Base-by-base conservation (phyloP, 64 coral and sea anemone genomes). In the Astreopora myriophthalma region DNA sequence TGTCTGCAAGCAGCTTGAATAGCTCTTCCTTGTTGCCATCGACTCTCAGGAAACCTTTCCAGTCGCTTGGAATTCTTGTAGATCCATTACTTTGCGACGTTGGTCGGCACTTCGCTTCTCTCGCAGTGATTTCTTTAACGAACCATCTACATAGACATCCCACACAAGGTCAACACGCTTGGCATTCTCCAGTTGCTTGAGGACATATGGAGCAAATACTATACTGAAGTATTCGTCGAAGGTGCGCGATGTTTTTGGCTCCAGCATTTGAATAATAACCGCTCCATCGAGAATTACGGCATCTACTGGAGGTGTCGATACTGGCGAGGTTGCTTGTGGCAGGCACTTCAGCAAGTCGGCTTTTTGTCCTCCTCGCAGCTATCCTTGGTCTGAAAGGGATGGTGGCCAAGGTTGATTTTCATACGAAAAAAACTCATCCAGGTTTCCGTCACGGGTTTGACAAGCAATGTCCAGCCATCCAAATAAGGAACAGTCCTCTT, bases 381-480 rank as follows among this genome's bases (percentile, higher is more conserved):
- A 31, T 35, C 72, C 87, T 48, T 76, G 48, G 27, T 89, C 72
- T 61, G 46, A 51, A 76, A 89, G 46, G 73, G 73, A 89, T 89
- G 87, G 49, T 37, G 72, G 73, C 87, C 87, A 89, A 62, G 72
- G 73, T 63, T 88, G 86, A 88, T 88, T 88, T 52, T 88, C 86
- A 74, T 51, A 88, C 31, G 85, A 72, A 73, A 73, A 87, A 68
- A 86, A 70, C 60, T 69, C 65, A 61, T 66, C 52, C 35, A 72
- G 85, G 85, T 73, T 87, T 87, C 79, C 26, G 60, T 83, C 48
- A 62, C 52, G 11, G 58, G 49, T 62, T 83, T 83, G 44, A 55
- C 26, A 83, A 55, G 79, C 77, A 80, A 80, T 80, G 48, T 80
- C 58, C 22, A 80, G 77, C 77, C 77, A 48, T 80, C 77, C 77